phyloP scores from a whole-genome alignment of 2,888 invertebrate species.

The Leucozona laternaria region DNA sequence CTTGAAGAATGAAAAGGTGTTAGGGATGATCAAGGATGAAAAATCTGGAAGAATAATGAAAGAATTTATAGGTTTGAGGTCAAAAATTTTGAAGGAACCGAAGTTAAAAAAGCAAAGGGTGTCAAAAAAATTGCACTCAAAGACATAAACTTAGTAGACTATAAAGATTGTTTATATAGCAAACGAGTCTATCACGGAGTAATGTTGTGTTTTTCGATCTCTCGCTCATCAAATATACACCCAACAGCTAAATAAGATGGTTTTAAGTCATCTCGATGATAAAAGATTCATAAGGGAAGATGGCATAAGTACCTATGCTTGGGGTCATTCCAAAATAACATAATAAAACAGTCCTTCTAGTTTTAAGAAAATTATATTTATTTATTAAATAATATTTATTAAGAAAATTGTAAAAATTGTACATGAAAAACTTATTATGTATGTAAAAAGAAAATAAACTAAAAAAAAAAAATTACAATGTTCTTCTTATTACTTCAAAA shows the following conservation, averaged over 20 bases:
- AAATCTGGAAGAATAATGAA: neutral
- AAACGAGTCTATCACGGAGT: neutral
- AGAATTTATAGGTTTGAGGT: neutral
- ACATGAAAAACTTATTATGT: too few relatives aligned
- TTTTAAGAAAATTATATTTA: too few relatives aligned
- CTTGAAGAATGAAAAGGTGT: neutral
- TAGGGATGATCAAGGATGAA: neutral
- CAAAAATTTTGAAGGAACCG: neutral
- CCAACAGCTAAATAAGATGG: neutral
- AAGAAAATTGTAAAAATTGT: too few relatives aligned
- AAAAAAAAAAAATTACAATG: too few relatives aligned
- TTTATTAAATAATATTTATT: too few relatives aligned
- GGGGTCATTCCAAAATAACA: too few relatives aligned
- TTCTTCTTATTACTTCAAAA: too few relatives aligned
- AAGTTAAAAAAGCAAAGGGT: neutral
- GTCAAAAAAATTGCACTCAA: neutral
- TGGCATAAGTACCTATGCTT: too few relatives aligned
- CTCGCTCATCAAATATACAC: neutral
- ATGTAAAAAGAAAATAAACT: too few relatives aligned
- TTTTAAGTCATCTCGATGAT: neutral
- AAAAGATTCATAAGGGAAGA: too few relatives aligned
- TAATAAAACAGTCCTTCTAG: too few relatives aligned
- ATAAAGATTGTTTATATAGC: neutral
- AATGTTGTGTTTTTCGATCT: slow-evolving; percentile 1
- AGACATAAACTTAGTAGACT: neutral